Conservation (phyloP, 2,797 vertebrate genomes). For the Brotula barbata region DNA sequence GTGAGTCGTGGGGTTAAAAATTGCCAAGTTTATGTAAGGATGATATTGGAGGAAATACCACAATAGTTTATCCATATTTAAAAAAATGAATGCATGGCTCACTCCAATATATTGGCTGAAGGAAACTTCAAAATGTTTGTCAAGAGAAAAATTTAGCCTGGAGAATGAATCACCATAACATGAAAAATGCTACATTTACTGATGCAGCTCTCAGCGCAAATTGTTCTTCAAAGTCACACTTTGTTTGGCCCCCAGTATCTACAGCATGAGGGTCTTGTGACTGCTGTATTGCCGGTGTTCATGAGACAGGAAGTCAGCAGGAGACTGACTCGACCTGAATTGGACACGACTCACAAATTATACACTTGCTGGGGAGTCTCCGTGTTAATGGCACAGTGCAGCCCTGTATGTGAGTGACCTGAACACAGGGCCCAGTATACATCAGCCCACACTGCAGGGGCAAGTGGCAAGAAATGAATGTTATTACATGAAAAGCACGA, state of each 20-base stretch:
- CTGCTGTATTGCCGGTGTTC: constrained; percentile 39
- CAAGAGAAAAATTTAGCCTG: no score
- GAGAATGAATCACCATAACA: no score
- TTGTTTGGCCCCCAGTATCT: constrained; percentile 21
- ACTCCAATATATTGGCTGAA: no score
- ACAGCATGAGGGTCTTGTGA: constrained; percentile 35
- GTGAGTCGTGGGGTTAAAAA: no score
- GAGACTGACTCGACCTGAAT: constrained; percentile 60
- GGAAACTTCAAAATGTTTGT: no score
- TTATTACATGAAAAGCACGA: constrained; percentile 52
- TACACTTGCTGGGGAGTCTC: constrained; percentile 53
- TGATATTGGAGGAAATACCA: no score
- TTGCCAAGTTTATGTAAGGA: no score
- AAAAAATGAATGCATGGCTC: no score
- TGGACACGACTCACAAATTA: constrained; percentile 70
- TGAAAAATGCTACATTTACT: no score
- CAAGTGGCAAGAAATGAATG: constrained; percentile 35
- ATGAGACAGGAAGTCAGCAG: constrained; percentile 64
- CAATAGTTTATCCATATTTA: no score
- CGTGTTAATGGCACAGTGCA: constrained; percentile 60
- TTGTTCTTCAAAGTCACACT: constrained; percentile 1
- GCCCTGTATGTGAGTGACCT: constrained; percentile 50
- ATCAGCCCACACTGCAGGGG: constrained; percentile 46
- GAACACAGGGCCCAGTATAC: constrained; percentile 61
- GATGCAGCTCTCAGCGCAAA: constrained; percentile 10